Conservation (phyloP, 2,797 vertebrate species). For the Discoglossus pictus region DNA sequence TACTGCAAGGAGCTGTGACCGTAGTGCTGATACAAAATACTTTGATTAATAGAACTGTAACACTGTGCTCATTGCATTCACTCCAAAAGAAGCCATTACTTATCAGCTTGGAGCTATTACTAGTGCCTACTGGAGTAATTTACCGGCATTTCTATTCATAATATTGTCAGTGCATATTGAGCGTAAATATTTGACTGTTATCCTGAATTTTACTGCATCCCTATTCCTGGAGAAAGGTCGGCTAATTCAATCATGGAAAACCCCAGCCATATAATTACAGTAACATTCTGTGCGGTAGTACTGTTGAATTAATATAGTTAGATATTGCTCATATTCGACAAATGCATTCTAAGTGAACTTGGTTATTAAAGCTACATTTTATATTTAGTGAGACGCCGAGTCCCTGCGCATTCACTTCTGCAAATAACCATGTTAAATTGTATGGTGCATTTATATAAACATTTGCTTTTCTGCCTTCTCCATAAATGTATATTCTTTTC, state of each 20-base stretch:
- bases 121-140: conserved; percentile 53
- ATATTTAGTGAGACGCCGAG: conserved; percentile 9
- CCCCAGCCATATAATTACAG: conserved; percentile 28
- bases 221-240: conserved; percentile 30
- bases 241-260: conserved; percentile 32
- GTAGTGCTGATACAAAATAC: conserved; percentile 49
- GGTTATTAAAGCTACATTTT: conserved; percentile 22
- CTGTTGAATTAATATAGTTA: conserved; percentile 28
- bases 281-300: conserved; percentile 14
- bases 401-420: too few relatives aligned
- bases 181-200: conserved; percentile 52
- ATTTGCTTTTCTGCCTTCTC: too few relatives aligned
- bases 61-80: conserved; percentile 55
- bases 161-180: conserved; percentile 55
- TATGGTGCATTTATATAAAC: too few relatives aligned
- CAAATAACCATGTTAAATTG: too few relatives aligned
- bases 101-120: conserved; percentile 56
- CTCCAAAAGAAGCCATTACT: conserved; percentile 55
- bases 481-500: too few relatives aligned
- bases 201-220: conserved; percentile 29
- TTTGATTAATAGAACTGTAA: conserved; percentile 56
- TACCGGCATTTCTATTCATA: conserved; percentile 58
- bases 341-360: conserved; percentile 32
- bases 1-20: conserved; percentile 54
- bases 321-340: conserved; percentile 18